Base-by-base conservation (phyloP, 2,888 invertebrate genomes). In the Pseudanteris insignis region DNA sequence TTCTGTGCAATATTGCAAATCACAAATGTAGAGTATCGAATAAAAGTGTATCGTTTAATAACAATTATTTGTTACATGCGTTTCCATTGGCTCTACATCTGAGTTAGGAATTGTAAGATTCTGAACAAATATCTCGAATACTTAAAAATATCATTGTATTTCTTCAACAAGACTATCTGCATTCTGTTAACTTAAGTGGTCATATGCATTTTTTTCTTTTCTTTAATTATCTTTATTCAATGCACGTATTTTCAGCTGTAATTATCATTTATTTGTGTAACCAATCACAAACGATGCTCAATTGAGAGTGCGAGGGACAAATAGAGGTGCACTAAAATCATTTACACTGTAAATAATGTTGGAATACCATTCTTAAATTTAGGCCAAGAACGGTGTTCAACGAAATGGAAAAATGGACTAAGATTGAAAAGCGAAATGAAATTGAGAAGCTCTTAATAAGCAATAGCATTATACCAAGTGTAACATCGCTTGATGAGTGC, bases 61-160 rank as follows among this genome's bases (percentile, higher is more conserved):
- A 9, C 29, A 12, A 25, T 5, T 26, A 30, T 30, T 46, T 41
- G 29, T 50, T 46, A 7, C 28, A 53, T 57, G 64, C 65, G 61
- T 70, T n/a, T 72, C 69, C 71, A 72, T 72, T 71, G 70, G 70
- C 69, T 70, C 67, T 47, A 61, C 57, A 64, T 54, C 48, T 65
- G 68, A 65, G 66, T 69, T 70, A 64, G 30, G 36, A 43, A 53
- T 57, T 43, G 44, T 53, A 50, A 46, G 37, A 26, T 44, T 50
- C 12, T 32, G 12, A 54, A 44, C 25, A 34, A 44, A 50, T 47
- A 25, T 41, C 41, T n/a, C n/a, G n/a, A n/a, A n/a, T n/a, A n/a
- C n/a, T n/a, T n/a, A n/a, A n/a, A n/a, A n/a, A n/a, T n/a, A n/a
- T n/a, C n/a, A n/a, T n/a, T n/a, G n/a, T n/a, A n/a, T n/a, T n/a